These are phyloP conservation scores for Chamaetylas fuelleborni DNA, from an alignment of 2,113 vertebrate species.

Conservation along the genomic window DNA sequence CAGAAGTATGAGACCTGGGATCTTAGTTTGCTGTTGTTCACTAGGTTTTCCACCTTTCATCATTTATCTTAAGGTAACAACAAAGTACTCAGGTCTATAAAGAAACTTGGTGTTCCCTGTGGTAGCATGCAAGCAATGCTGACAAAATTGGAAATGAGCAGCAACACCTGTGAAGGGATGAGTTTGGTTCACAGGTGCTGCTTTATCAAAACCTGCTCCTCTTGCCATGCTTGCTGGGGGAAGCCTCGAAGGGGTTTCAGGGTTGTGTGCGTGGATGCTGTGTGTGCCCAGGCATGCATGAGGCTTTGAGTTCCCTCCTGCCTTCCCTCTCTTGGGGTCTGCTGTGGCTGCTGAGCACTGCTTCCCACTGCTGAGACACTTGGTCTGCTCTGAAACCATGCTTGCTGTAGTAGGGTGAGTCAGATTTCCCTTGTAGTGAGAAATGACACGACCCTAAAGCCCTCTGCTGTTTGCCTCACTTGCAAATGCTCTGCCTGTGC, in stretches of 20 bases:
- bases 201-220: not conserved
- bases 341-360: fast-evolving
- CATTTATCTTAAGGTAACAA: not conserved
- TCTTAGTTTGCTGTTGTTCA: not conserved
- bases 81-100: not conserved
- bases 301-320: not conserved
- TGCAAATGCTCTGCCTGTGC: not conserved
- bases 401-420: not conserved
- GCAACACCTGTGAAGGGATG: not conserved
- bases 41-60: not conserved
- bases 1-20: not conserved
- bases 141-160: not conserved
- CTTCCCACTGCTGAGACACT: not conserved
- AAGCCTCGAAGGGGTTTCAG: not conserved
- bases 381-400: not conserved
- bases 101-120: not conserved
- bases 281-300: not conserved
- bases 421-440: not conserved
- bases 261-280: not conserved
- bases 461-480: not conserved
- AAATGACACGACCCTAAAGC: not conserved
- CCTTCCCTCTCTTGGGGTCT: not conserved
- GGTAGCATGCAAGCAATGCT: not conserved
- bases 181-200: not conserved
- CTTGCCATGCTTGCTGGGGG: not conserved